Percentiles rank a stretch among this genome's conserved stretches.
Evolutionary conservation across 2,113 vertebrate genomes (phyloP).

Genomic region (Poeciliopsis prolifica): DNA sequence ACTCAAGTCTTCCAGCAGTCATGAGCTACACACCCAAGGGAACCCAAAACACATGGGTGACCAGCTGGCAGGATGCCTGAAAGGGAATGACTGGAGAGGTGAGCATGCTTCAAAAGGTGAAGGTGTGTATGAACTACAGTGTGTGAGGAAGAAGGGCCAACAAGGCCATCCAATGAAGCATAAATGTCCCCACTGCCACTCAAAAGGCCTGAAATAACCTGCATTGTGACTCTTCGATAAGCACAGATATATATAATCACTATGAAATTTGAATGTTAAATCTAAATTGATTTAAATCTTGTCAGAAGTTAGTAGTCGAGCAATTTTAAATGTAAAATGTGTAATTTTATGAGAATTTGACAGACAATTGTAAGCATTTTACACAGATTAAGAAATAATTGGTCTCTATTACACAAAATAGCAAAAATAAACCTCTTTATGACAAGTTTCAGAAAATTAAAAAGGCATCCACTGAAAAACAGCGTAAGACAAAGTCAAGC

Average conservation of each 20-base stretch:
- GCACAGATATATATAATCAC: conserved; percentile 59
- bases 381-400: not conserved
- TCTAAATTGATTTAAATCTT: not conserved
- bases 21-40: conserved; percentile 15
- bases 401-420: not conserved
- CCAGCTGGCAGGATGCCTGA: conserved; percentile 56
- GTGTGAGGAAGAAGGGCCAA: conserved; percentile 42
- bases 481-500: not conserved
- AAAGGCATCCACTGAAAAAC: not conserved
- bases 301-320: not conserved
- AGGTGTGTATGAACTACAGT: conserved; percentile 6
- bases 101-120: conserved; percentile 39
- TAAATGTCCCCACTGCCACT: conserved; percentile 40
- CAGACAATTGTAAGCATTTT: not conserved
- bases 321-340: not conserved
- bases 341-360: not conserved
- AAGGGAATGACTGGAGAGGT: conserved; percentile 20
- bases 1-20: not conserved
- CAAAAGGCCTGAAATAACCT: conserved; percentile 51
- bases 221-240: conserved; percentile 37
- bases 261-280: conserved; percentile 20
- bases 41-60: conserved; percentile 27
- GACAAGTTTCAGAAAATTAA: conserved; percentile 6
- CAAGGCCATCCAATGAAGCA: conserved; percentile 44
- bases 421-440: not conserved